Evolutionary conservation across 2,797 vertebrate genomes (phyloP), one percentile per base, ranked within the genome.

Genomic region (Arnoldichthys spilopterus): DNA sequence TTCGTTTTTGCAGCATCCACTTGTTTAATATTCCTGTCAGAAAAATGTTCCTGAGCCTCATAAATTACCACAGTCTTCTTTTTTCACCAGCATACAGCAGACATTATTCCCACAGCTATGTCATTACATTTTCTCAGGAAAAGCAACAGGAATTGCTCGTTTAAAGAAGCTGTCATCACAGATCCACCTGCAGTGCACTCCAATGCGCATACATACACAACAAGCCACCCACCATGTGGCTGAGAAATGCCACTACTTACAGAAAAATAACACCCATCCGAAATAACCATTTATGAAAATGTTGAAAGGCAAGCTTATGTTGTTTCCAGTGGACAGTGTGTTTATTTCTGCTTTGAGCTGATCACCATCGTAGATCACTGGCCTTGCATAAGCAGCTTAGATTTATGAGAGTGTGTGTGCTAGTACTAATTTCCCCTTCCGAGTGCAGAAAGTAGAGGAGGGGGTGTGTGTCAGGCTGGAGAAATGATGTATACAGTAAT

Each of bases 281-380:
- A 69, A 28, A 28, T 3, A 28, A 34, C 15, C 59, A 13, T 18
- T 69, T 53, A 69, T 49, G 32, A 51, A 30, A 26, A 16, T 4
- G 45, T 16, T 30, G 45, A 69, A 51, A 51, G 63, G 9, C 43
- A 68, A 22, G 66, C 43, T 30, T 7, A n/a, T 37, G 47, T 56
- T 56, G 49, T 56, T 28, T 43, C 68, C 68, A 30, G 3, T 62
- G 72, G 34, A 61, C 59, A 63, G 24, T 30, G n/a, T 37, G 54
- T 51, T 74, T 62, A 49, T 74, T 47, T 22, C 58, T 61, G 72
- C 54, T 63, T 63, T 37, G 8, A 18, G 45, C 56, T 51, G 26
- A 74, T 74, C 51, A 56, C 69, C n/a, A 56, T 54, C 30, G 56
- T 56, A 71, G 69, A 71, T 71, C 69, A 34, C 69, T 22, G 30